Conservation (phyloP, 2,797 vertebrate genomes). For the Oreonectes daqikongensis region DNA sequence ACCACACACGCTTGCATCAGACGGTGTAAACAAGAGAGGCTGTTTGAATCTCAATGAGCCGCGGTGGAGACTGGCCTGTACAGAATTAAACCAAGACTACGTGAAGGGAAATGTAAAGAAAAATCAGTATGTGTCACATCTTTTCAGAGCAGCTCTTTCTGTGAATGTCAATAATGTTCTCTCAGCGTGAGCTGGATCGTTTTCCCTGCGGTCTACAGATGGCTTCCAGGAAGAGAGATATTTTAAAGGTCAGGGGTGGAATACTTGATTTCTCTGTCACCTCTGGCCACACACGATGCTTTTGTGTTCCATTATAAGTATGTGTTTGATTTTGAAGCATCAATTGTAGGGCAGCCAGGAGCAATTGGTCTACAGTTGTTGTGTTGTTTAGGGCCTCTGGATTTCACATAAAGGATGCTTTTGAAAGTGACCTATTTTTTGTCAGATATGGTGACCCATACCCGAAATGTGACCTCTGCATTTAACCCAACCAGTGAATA, state of each 20-base stretch:
- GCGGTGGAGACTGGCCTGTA: not conserved
- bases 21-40: not conserved
- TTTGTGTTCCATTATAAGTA: not conserved
- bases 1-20: not conserved
- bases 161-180: not conserved
- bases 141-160: not conserved
- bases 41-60: not conserved
- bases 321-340: not conserved
- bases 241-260: constrained; percentile 5
- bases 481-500: too few relatives aligned
- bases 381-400: not conserved
- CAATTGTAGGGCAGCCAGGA: not conserved
- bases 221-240: not conserved
- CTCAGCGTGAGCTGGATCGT: not conserved
- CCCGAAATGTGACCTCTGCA: too few relatives aligned
- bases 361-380: not conserved
- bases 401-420: not conserved
- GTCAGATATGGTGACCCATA: too few relatives aligned
- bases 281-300: not conserved
- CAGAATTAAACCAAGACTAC: not conserved
- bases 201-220: not conserved
- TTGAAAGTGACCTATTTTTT: too few relatives aligned
- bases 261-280: not conserved
- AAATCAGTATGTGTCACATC: not conserved
- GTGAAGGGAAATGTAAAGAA: not conserved